phyloP scores from a whole-genome alignment of 2,113 vertebrate species.

The Pyrgilauda ruficollis region DNA sequence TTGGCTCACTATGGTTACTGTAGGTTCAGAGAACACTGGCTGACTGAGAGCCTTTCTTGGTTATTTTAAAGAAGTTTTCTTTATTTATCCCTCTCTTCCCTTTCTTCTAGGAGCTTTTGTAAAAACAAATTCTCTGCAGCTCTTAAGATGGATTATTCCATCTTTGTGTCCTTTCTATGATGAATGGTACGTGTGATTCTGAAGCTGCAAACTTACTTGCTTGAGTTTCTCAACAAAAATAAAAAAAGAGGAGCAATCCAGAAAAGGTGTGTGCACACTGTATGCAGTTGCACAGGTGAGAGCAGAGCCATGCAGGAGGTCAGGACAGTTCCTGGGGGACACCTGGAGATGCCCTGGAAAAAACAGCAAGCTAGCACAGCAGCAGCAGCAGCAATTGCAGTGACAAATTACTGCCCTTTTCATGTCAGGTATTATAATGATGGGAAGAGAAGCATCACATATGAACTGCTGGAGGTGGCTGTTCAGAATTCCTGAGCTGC shows the following conservation, averaged over 20 bases:
- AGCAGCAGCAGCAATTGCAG: background rate
- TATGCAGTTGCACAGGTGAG: background rate
- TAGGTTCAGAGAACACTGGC: slow-evolving; percentile 15
- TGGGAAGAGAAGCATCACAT: slow-evolving; percentile 10
- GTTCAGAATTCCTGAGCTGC: background rate
- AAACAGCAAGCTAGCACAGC: background rate
- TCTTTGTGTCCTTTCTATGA: background rate
- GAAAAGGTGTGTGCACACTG: background rate
- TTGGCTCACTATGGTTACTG: slow-evolving; percentile 56
- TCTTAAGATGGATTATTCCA: slow-evolving; percentile 26
- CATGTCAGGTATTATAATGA: background rate
- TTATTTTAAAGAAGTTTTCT: slow-evolving; percentile 36
- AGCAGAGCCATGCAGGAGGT: background rate
- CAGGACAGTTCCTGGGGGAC: background rate
- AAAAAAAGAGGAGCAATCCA: background rate
- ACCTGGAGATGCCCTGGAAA: background rate
- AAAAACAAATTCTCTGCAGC: slow-evolving; percentile 31
- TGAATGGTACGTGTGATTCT: background rate
- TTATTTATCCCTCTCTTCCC: slow-evolving; percentile 16
- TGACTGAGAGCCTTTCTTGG: slow-evolving; percentile 33
- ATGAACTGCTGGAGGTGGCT: slow-evolving; percentile 19
- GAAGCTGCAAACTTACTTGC: background rate
- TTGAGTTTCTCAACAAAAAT: background rate
- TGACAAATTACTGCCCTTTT: background rate
- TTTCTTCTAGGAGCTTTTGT: slow-evolving; percentile 18